phyloP scores from a whole-genome alignment of 2,113 vertebrate genomes.

The Tragelaphus buxtoni region DNA sequence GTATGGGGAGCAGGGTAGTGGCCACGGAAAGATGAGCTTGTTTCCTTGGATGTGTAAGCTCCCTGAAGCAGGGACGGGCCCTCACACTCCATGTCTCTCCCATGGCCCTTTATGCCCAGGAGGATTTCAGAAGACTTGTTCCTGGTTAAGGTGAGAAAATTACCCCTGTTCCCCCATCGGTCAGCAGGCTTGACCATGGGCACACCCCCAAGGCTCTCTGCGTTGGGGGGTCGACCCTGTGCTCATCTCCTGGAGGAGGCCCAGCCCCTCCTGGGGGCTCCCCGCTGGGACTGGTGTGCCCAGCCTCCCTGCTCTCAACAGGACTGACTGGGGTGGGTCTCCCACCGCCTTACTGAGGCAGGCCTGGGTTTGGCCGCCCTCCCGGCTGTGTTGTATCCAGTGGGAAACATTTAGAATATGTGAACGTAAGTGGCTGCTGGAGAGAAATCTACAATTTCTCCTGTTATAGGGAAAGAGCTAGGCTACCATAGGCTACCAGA shows the following conservation, averaged over 20 bases:
- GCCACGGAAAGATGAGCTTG: not conserved
- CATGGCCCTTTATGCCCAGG: not conserved
- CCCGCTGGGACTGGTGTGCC: not conserved
- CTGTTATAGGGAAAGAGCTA: constrained; percentile 20
- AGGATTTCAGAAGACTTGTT: not conserved
- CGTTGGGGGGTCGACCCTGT: not conserved
- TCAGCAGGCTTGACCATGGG: not conserved
- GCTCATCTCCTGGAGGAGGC: not conserved
- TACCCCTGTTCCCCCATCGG: not conserved
- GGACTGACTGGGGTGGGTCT: not conserved
- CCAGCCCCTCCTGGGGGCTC: not conserved
- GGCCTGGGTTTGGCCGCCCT: not conserved
- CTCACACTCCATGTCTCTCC: not conserved
- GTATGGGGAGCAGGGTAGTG: not conserved
- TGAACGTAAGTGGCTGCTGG: constrained; percentile 39
- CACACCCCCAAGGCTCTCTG: not conserved
- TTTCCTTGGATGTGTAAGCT: not conserved
- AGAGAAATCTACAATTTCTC: constrained; percentile 42
- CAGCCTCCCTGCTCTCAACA: not conserved
- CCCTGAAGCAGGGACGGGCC: not conserved
- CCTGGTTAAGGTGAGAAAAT: not conserved
- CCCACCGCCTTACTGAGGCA: not conserved
- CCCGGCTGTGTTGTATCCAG: not conserved
- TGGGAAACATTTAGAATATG: constrained; percentile 25
- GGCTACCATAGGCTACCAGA: constrained; percentile 56